These are phyloP conservation scores for Lysiphlebus fabarum DNA, from an alignment of 1,140 invertebrate genomes.

Conservation along the genomic window DNA sequence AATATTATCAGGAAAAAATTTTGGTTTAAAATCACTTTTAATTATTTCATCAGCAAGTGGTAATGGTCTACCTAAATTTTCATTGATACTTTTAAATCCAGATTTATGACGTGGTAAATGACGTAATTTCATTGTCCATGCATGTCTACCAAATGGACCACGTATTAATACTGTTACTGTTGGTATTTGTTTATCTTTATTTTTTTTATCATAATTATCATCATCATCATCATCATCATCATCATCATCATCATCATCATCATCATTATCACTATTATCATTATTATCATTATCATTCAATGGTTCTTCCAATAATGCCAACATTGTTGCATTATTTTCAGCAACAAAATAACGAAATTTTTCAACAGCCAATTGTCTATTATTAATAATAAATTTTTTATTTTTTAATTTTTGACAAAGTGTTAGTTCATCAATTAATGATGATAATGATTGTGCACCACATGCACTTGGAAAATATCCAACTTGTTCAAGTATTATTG, in stretches of 20 bases:
- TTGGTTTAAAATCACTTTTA: conserved; percentile 63
- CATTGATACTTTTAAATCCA: conserved; percentile 65
- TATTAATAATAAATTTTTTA: conserved; percentile 53
- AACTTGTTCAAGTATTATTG: conserved; percentile 87
- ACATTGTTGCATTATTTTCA: conserved; percentile 77
- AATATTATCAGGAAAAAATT: conserved; percentile 80
- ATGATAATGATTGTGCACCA: conserved; percentile 80
- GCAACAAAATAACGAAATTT: conserved; percentile 88
- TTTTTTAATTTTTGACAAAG: conserved; percentile 65
- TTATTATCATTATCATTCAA: conserved; percentile 76
- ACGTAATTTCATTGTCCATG: conserved; percentile 87
- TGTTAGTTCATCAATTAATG: conserved; percentile 82
- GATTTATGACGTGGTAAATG: conserved; percentile 79
- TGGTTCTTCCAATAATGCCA: conserved; percentile 88
- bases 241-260: no score
- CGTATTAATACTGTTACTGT: conserved; percentile 79
- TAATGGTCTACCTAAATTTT: conserved; percentile 74
- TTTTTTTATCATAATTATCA: no score
- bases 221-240: no score
- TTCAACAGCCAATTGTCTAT: conserved; percentile 57
- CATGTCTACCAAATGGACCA: conserved; percentile 88
- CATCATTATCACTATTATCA: not conserved
- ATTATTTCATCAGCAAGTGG: conserved; percentile 69
- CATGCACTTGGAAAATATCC: conserved; percentile 81
- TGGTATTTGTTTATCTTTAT: conserved; percentile 40